These are phyloP conservation scores for Apeira syringaria DNA, from an alignment of 2,888 invertebrate genomes.

Conservation along the genomic window DNA sequence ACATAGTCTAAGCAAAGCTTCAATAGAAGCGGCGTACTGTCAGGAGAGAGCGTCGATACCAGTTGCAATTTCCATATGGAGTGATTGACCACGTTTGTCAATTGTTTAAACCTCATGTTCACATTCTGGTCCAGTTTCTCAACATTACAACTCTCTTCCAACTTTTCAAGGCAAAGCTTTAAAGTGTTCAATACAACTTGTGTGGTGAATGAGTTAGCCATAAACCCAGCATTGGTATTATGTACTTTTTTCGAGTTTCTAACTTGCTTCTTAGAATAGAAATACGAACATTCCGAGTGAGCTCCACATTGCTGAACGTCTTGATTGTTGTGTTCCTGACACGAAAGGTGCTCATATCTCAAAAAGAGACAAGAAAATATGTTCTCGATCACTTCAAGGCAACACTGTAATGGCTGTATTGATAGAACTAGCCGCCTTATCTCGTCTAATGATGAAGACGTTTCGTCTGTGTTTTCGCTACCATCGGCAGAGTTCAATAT, in stretches of 20 bases:
- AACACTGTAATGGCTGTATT: constrained; percentile 70
- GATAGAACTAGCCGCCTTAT: constrained; percentile 73
- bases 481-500: constrained; percentile 66
- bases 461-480: constrained; percentile 55
- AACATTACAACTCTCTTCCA: constrained; percentile 57
- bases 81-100: constrained; percentile 83
- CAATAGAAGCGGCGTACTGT: constrained; percentile 64
- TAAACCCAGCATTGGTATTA: constrained; percentile 71
- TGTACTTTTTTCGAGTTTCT: constrained; percentile 48
- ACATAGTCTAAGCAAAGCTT: constrained; percentile 75
- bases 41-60: constrained; percentile 82
- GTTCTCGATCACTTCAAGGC: constrained; percentile 87
- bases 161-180: constrained; percentile 78
- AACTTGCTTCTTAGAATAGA: constrained; percentile 70
- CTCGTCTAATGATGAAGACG: constrained; percentile 69
- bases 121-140: constrained; percentile 51
- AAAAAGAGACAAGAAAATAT: constrained; percentile 88
- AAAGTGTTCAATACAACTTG: constrained; percentile 83
- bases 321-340: constrained; percentile 71
- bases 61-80: constrained; percentile 89
- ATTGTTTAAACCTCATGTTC: constrained; percentile 53
- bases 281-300: constrained; percentile 77
- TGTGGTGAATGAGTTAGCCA: constrained; percentile 84
- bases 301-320: constrained; percentile 66
- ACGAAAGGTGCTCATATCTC: constrained; percentile 84